Percentiles rank a stretch among this genome's conserved stretches.
Evolutionary conservation across 2,797 vertebrate species (phyloP).

Genomic region (Rachycentron canadum): DNA sequence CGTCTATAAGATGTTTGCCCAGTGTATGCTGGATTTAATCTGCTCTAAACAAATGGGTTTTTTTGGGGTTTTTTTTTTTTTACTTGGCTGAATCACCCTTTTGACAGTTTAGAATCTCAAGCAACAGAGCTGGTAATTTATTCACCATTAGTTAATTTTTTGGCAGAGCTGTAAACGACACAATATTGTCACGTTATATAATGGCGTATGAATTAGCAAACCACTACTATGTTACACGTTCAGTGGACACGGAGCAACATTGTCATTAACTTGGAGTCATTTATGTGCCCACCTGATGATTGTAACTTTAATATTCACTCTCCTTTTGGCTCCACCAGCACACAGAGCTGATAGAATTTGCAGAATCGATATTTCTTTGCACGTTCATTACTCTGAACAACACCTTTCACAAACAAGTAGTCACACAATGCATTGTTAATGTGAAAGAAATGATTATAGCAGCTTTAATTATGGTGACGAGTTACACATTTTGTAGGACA

Average conservation of each 20-base stretch:
- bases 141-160: too few species aligned
- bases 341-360: too few species aligned
- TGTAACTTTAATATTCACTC: not conserved
- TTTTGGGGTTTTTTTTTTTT: not conserved
- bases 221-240: too few species aligned
- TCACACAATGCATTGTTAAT: not conserved
- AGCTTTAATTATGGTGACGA: not conserved
- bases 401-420: not conserved
- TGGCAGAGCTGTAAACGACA: not conserved
- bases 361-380: not conserved
- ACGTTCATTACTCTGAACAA: not conserved
- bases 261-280: not conserved
- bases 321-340: not conserved
- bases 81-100: not conserved
- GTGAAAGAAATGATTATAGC: not conserved
- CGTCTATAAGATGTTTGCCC: slow-evolving; percentile 2
- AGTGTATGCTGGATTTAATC: not conserved
- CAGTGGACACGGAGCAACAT: not conserved
- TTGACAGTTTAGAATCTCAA: slow-evolving; percentile 1
- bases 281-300: not conserved
- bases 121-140: not conserved
- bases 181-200: not conserved
- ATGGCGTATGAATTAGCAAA: not conserved
- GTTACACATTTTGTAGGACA: not conserved
- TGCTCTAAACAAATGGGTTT: not conserved